Evolutionary conservation across 2,797 vertebrate genomes (phyloP), one percentile per base, ranked within the genome.

Genomic region (Parotocinclus haroldoi): DNA sequence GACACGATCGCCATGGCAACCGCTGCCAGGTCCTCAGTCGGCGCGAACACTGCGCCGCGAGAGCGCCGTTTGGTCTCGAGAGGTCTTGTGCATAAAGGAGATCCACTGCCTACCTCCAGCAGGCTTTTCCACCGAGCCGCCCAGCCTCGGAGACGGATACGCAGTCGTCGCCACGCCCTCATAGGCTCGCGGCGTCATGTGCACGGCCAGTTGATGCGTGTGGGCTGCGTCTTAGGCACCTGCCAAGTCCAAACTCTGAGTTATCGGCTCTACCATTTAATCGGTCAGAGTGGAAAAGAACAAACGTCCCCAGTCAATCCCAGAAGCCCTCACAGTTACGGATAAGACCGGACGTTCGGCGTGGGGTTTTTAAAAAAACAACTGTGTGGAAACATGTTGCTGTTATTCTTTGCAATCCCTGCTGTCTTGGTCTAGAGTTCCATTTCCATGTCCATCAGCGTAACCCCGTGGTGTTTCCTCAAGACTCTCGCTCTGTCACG

Each of bases 231-330:
- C 3, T 84, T 97, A 69, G 94, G 94, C 37, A 98, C 95, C n/a
- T 97, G 96, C 73, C 95, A 94, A 79, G 92, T 95, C 50, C 94
- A 96, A 77, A 95, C 93, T 82, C 92, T 98, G 58, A 92, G 92
- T 75, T 91, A 96, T 61, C 89, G 94, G 10, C 89, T 96, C 7
- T 96, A 94, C 84, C 95, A 94, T 81, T 91, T 97, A n/a, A 84
- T 92, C 56, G 89, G 89, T 1, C 91, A 89, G 16, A 81, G 71
- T 0, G 90, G 92, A 11, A 86, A 84, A 7, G 85, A 88, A 7
- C 89, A 92, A 61, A 84, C 89, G 0, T 90, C 89, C 36, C 92
- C 94, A 10, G 75, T 95, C 59, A 91, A 94, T 83, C 93, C 92
- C 57, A 89, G 77, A 67, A 97, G 92, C 65, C 94, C 94, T 18